Conservation (phyloP, 2,113 vertebrate genomes). For the Falcunculus frontatus region DNA sequence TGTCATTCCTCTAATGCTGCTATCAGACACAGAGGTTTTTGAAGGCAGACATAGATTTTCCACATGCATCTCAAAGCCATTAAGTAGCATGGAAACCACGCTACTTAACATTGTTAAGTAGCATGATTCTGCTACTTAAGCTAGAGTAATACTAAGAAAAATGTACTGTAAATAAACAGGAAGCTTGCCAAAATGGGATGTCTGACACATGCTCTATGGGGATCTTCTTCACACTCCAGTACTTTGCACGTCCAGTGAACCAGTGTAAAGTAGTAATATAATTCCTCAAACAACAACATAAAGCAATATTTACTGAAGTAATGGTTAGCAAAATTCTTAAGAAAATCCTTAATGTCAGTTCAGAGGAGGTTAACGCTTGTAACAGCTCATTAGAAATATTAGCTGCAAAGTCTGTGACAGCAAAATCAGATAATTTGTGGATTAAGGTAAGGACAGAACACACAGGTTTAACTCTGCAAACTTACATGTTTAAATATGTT, state of each 20-base stretch:
- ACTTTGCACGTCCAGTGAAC: neutral
- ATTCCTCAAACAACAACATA: neutral
- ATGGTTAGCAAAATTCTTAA: neutral
- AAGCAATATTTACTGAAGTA: neutral
- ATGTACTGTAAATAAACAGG: neutral
- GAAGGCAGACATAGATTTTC: neutral
- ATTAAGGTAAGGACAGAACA: neutral
- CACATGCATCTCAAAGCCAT: neutral
- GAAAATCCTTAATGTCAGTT: neutral
- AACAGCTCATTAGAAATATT: conserved; percentile 15
- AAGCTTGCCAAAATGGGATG: neutral
- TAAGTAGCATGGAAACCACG: neutral
- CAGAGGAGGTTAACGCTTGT: neutral
- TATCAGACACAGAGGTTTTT: neutral
- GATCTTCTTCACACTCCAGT: neutral
- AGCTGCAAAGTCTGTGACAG: neutral
- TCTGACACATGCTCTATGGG: neutral
- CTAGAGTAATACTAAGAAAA: neutral
- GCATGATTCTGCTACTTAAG: neutral
- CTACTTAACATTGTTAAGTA: neutral
- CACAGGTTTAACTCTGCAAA: neutral
- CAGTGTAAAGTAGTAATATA: neutral
- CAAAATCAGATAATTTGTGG: neutral
- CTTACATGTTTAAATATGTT: neutral
- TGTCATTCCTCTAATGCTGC: neutral